phyloP scores from a whole-genome alignment of 2,797 vertebrate genomes.

The Squalus acanthias region DNA sequence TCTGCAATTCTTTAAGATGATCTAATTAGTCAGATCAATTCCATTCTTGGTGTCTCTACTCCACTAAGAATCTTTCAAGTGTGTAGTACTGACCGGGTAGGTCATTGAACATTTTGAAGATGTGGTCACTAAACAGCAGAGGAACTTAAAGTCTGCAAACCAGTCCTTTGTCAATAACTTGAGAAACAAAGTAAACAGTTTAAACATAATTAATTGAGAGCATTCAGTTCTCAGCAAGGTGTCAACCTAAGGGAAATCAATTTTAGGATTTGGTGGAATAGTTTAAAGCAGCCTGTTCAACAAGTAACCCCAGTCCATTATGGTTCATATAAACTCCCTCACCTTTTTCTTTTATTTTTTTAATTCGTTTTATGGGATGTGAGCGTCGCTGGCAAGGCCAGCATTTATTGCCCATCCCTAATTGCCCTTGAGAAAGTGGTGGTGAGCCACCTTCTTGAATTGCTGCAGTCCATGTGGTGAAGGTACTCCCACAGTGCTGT shows the following conservation, averaged over 20 bases:
- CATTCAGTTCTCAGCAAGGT: not conserved
- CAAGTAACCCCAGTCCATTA: not conserved
- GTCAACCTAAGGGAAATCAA: not conserved
- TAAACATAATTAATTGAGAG: slow-evolving; percentile 4
- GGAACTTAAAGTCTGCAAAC: not conserved
- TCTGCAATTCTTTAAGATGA: not conserved
- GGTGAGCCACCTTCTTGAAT: too few species aligned
- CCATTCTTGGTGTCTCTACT: not conserved
- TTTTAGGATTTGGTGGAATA: not conserved
- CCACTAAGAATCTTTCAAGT: not conserved
- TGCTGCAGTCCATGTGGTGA: too few species aligned
- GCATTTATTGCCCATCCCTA: too few species aligned
- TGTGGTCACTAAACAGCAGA: not conserved
- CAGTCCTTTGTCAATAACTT: not conserved
- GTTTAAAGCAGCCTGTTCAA: not conserved
- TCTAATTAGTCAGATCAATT: slow-evolving; percentile 1
- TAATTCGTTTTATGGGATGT: too few species aligned
- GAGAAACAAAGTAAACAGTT: slow-evolving; percentile 20
- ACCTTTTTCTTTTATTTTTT: too few species aligned
- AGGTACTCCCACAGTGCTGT: too few species aligned
- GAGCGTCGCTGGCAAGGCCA: too few species aligned
- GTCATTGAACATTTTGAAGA: not conserved
- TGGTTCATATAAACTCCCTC: not conserved
- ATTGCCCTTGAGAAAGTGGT: too few species aligned
- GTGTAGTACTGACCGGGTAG: too few species aligned